Conservation (phyloP, 2,888 invertebrate species). For the Acanthosepion lycidas region DNA sequence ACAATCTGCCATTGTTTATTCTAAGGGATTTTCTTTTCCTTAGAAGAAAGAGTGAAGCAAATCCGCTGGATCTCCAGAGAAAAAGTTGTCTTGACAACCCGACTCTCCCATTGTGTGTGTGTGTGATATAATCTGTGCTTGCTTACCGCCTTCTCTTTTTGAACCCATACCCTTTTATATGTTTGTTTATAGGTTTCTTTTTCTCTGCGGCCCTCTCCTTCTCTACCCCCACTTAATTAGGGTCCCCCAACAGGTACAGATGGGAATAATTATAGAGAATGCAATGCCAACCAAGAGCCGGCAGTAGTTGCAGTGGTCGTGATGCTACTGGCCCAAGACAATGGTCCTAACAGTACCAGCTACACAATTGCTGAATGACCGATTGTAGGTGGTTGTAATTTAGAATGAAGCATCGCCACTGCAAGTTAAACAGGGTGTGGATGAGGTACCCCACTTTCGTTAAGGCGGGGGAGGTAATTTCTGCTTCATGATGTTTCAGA, state of each 20-base stretch:
- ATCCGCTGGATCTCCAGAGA: not conserved
- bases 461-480: not conserved
- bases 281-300: not conserved
- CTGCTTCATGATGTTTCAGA: not conserved
- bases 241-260: conserved; percentile 33
- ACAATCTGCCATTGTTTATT: conserved; percentile 33
- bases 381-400: not conserved
- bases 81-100: no score
- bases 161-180: not conserved
- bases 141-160: not conserved
- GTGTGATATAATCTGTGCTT: not conserved
- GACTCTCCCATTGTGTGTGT: not conserved
- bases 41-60: not conserved
- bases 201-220: not conserved
- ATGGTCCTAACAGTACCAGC: not conserved
- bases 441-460: not conserved
- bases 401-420: no score
- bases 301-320: not conserved
- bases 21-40: not conserved
- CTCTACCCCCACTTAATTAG: not conserved
- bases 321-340: not conserved
- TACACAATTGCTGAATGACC: not conserved
- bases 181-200: conserved; percentile 5
- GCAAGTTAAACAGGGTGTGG: not conserved
- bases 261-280: conserved; percentile 8